Evolutionary conservation across 2,113 vertebrate genomes (phyloP), one percentile per base, ranked within the genome.

Genomic region (Brachirus orientalis): DNA sequence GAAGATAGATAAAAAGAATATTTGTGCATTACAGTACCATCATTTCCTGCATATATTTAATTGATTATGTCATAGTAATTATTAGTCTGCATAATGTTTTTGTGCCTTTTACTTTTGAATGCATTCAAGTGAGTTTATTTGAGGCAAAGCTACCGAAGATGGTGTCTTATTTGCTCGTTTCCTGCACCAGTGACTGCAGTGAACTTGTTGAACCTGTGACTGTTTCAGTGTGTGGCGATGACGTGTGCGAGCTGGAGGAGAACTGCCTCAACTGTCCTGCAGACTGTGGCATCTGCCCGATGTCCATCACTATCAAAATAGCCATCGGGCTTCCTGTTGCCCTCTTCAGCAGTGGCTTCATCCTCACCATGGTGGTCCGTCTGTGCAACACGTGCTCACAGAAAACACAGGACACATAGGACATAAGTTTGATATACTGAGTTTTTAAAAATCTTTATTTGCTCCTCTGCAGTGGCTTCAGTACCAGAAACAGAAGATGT

Each of bases 401-500:
- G 18, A 14, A 40, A 45, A 58, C 48, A 59, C 60, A 41, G n/a
- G 54, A 64, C 43, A 73, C 10, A 44, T 4, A 41, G 9, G 6
- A 19, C n/a, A 28, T 6, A 58, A 10, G 40, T 10, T 43, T 14
- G 5, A 43, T 14, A 43, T 13, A 43, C 40, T 40, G 9, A 40
- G 2, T 12, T 5, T 12, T 40, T 12, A 3, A n/a, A n/a, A n/a
- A 12, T 44, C 36, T 54, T 19, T 8, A 8, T 51, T 59, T 33
- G 7, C 33, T n/a, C 63, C 45, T 55, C 33, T 63, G 10, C 61
- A 94, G 92, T 93, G 91, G 92, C 80, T 94, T 38, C 92, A 94
- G 68, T 94, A 94, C 77, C 93, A 94, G 72, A 94, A 94, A 75
- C 93, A 91, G 82, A 93, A 91, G 82, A 92, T 94, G 92, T 90